Base-by-base conservation (phyloP, 2,113 vertebrate genomes). In the Callopanchax toddi region DNA sequence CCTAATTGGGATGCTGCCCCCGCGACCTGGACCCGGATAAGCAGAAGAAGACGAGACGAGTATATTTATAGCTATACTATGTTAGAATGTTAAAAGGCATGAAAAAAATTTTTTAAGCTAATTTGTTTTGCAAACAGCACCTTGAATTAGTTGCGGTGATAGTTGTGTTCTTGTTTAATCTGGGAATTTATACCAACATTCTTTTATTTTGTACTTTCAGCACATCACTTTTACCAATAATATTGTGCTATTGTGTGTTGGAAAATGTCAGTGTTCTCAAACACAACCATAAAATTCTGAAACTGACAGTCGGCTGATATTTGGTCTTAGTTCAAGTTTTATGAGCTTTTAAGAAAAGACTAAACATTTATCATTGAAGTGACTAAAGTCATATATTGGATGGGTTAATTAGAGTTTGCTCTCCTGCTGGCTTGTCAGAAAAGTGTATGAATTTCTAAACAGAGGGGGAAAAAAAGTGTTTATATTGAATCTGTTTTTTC, bases 241-340 rank as follows among this genome's bases (percentile, higher is more conserved):
- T 53, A 67, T 46, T 39, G 62, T 45, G 29, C 37, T 37, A 75
- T 8, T 67, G 57, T 40, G 44, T 21, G 65, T 77, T 18, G 53
- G 50, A 52, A 68, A 68, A 71, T 49, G 29, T 61, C 59, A 69
- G 17, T 39, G 42, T 39, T 65, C 18, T 69, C 26, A 55, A 20
- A 16, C 4, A 5, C 26, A 67, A 8, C 21, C 16, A 10, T 4
- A 12, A 46, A 40, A 21, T 34, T 40, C 11, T 1, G 18, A 37
- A 65, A 60, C 36, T 72, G 59, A 18, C 63, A 61, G 18, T 74
- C 59, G 65, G n/a, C 10, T 60, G 45, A 23, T 78, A 57, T 76
- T 36, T 65, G 48, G 50, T 40, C 34, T 36, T 46, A 34, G 43
- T 42, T 12, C 42, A 52, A 20, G 5, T 50, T 67, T 67, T 76